Conservation (phyloP, 2,797 vertebrate species). For the Loriculus beryllinus region DNA sequence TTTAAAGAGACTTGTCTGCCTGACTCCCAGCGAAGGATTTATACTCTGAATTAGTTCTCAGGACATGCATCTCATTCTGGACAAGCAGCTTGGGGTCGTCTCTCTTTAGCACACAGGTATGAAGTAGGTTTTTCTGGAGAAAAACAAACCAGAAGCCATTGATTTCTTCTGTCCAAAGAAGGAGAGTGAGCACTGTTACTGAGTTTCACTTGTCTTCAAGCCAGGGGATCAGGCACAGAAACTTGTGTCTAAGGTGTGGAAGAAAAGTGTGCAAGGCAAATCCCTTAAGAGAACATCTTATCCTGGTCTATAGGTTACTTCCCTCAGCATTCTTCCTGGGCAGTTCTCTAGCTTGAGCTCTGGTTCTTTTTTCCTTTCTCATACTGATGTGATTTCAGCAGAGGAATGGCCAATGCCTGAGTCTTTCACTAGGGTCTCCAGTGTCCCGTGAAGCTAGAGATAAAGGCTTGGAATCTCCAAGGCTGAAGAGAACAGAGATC, state of each 20-base stretch:
- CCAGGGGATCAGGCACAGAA: background rate
- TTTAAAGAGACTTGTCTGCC: background rate
- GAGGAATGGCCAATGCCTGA: background rate
- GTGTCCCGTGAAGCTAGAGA: background rate
- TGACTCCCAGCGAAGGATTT: background rate
- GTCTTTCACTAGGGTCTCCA: background rate
- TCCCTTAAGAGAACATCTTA: background rate
- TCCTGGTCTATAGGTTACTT: background rate
- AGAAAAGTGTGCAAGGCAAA: background rate
- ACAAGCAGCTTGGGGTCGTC: background rate
- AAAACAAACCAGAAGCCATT: background rate
- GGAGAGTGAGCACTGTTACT: background rate
- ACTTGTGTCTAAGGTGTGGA: background rate
- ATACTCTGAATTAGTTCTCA: background rate
- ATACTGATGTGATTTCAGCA: background rate
- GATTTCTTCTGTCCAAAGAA: background rate
- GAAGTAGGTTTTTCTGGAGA: background rate
- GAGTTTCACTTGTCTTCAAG: background rate
- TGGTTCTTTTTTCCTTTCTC: background rate
- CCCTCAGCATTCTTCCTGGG: background rate
- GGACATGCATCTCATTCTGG: background rate
- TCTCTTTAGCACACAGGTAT: background rate
- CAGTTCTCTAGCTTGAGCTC: background rate
- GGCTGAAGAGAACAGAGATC: background rate
- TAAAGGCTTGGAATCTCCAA: background rate